Evolutionary conservation across 2,888 invertebrate genomes (phyloP).

Genomic region (Rhagonycha fulva): DNA sequence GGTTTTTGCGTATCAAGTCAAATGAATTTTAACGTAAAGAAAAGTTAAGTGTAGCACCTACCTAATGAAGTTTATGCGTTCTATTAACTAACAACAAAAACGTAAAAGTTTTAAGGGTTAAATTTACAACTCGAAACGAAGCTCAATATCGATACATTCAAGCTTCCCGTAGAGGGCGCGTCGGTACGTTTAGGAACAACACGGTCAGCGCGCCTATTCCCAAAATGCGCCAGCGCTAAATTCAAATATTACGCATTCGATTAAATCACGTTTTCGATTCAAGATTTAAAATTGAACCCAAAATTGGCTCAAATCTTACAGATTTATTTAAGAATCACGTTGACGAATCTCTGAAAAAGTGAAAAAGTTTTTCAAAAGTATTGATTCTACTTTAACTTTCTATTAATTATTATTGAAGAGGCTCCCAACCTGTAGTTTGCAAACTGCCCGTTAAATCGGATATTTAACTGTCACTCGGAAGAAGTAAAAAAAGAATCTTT

Average conservation of each 20-base stretch:
- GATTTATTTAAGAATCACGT: neutral
- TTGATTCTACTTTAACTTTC: no score
- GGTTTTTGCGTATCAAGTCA: neutral
- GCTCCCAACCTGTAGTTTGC: no score
- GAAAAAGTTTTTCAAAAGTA: neutral
- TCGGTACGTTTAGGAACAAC: neutral
- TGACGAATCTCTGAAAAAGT: neutral
- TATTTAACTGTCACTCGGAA: no score
- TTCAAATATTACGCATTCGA: neutral
- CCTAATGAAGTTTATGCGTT: neutral
- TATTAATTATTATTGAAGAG: no score
- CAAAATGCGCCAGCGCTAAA: neutral
- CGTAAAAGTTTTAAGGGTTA: neutral
- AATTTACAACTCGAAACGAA: neutral
- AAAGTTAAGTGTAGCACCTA: neutral
- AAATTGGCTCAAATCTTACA: neutral
- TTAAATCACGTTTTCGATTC: neutral
- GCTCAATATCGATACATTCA: slow-evolving; percentile 23
- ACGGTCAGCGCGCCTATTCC: neutral
- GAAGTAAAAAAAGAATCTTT: no score
- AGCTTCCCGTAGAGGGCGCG: slow-evolving; percentile 34
- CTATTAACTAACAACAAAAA: neutral
- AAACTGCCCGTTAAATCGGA: no score
- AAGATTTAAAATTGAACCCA: neutral
- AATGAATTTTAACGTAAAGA: neutral